These are phyloP conservation scores for Dicerorhinus sumatrensis DNA, from an alignment of 2,113 vertebrate genomes.

Conservation along the genomic window DNA sequence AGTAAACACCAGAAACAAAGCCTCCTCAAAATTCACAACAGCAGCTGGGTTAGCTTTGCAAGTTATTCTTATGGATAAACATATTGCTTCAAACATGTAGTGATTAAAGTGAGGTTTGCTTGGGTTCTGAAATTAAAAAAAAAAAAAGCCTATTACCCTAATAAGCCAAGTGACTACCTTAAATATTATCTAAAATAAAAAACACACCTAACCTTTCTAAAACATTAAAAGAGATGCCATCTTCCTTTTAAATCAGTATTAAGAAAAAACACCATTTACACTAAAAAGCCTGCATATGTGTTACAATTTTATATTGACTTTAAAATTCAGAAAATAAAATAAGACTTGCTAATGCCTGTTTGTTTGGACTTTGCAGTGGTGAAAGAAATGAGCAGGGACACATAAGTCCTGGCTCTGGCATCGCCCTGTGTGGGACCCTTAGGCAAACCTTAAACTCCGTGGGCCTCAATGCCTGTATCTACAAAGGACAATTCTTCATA, in stretches of 20 bases:
- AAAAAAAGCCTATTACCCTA: background rate
- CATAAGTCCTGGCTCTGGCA: accelerated
- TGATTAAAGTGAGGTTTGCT: constrained; percentile 99
- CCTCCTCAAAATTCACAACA: constrained; percentile 96
- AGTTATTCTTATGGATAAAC: constrained; percentile 96
- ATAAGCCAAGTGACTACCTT: constrained; percentile 2
- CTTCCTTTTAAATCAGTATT: background rate
- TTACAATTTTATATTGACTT: background rate
- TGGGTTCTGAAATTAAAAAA: constrained; percentile 93
- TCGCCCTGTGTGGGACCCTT: background rate
- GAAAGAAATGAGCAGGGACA: accelerated
- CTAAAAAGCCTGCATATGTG: background rate
- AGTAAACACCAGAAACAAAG: constrained; percentile 97
- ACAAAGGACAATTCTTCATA: background rate
- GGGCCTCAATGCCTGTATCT: background rate
- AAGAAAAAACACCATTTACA: background rate
- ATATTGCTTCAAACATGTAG: constrained; percentile 99
- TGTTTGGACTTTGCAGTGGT: background rate
- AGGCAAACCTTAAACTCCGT: background rate
- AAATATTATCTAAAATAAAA: constrained; percentile 26
- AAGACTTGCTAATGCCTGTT: background rate
- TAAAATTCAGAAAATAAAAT: background rate
- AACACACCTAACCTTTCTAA: background rate
- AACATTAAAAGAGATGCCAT: background rate
- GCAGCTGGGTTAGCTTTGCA: constrained; percentile 95